Base-by-base conservation (phyloP, 1,140 invertebrate species). In the Catajapyx aquilonaris region DNA sequence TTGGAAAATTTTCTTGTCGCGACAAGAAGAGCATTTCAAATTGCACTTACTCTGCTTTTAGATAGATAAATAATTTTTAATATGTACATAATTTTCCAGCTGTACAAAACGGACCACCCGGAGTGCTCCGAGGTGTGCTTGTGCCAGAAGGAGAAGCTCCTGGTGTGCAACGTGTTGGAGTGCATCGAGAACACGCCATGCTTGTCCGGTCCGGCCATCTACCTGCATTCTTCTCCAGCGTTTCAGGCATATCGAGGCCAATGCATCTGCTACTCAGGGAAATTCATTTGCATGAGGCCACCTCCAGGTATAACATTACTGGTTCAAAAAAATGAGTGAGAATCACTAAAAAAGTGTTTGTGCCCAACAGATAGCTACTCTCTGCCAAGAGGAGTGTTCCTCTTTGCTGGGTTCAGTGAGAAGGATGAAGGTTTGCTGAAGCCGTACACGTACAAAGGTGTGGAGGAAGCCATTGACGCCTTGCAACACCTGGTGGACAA, bases 271-370 rank as follows among this genome's bases (percentile, higher is more conserved):
- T 87, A 87, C 57, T 84, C 79, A 21, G 81, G 81, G 20, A 69
- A 72, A 41, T 87, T 88, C 57, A 84, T 87, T 56, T 87, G 81
- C 58, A 85, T 84, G 73, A 71, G 81, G 48, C 83, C 84, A 38
- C 69, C 72, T 42, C 74, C 75, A 44, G 76, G 78, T 76, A 61
- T n/a, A n/a, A 11, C 16, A 19, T 21, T 5, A 23, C 5, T n/a
- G 19, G 17, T 10, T 35, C 20, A 25, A 23, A 9, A n/a, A n/a
- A n/a, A n/a, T n/a, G n/a, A n/a, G n/a, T n/a, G n/a, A n/a, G n/a
- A n/a, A 28, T 20, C 9, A 31, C 9, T 31, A 5, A 35, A 10
- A 11, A 13, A 18, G 37, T 38, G 38, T 42, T 34, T 39, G 30
- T 25, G 34, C 44, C 32, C 58, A 58, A 10, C 61, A 80, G 77